Conservation (phyloP, 37 sponge, comb jelly and placozoan genomes). For the Cliona cf. orientalis region DNA sequence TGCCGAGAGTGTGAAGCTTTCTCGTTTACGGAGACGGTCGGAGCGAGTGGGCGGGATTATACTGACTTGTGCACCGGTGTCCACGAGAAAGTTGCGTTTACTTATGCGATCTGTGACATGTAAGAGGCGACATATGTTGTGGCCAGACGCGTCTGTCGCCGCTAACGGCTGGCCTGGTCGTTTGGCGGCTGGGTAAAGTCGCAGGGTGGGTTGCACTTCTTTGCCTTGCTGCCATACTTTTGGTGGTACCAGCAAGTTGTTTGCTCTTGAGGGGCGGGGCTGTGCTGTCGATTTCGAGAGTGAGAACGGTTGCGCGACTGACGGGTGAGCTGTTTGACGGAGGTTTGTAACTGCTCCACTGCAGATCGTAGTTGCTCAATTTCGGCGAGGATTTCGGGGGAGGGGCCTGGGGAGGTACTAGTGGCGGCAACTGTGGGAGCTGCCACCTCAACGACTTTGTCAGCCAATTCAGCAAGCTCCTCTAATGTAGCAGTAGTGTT, state of each 20-base stretch:
- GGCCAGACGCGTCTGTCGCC: slow-evolving; percentile 66
- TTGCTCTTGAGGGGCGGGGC: neutral
- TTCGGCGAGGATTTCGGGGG: neutral
- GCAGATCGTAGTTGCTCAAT: slow-evolving; percentile 31
- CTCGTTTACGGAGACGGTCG: neutral
- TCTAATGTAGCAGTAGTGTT: slow-evolving; percentile 17
- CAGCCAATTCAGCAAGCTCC: slow-evolving; percentile 57
- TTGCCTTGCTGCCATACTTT: neutral
- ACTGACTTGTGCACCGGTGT: slow-evolving; percentile 52
- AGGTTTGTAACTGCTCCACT: slow-evolving; percentile 9
- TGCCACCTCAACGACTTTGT: slow-evolving; percentile 63
- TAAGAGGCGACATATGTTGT: slow-evolving; percentile 47
- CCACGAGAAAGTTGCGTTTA: slow-evolving; percentile 46
- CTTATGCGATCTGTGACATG: slow-evolving; percentile 5
- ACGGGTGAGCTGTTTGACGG: slow-evolving; percentile 13
- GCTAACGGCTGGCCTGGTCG: slow-evolving; percentile 50
- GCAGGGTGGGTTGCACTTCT: slow-evolving; percentile 3
- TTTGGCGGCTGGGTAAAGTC: neutral
- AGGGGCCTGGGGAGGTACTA: neutral
- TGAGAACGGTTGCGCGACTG: too few species aligned
- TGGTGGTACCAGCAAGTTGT: slow-evolving; percentile 19
- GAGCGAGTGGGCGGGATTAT: slow-evolving; percentile 17
- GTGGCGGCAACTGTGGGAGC: slow-evolving; percentile 33
- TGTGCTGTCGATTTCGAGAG: slow-evolving; percentile 12
- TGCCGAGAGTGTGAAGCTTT: slow-evolving; percentile 14